Base-by-base conservation (phyloP, 1,140 invertebrate species). In the Pseudomyrmex flavicornis region DNA sequence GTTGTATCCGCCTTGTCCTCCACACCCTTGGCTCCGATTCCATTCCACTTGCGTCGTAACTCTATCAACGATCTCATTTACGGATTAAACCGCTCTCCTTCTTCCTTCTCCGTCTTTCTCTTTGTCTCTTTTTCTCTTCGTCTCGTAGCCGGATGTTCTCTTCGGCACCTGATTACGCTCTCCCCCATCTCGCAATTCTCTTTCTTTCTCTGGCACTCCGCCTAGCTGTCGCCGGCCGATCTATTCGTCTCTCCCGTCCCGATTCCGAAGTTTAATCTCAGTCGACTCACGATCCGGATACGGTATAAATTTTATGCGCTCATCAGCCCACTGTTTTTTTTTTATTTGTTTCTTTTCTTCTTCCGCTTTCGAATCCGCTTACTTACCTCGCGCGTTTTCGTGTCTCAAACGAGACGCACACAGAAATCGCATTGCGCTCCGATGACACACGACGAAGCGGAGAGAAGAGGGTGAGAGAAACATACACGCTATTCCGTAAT, bases 1-100 rank as follows among this genome's bases (percentile, higher is more conserved):
- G 35, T 79, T 59, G 83, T 82, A 74, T 85, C 77, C 83, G 83
- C 83, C 77, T 85, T 85, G 76, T 85, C 69, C 46, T 82, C 83
- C 77, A 85, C 77, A 85, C 83, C 69, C 77, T 82, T 85, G 62
- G 69, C 77, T 85, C 61, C 83, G 69, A 85, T 85, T 82, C 76
- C 76, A 85, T 85, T 85, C 77, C 26, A 48, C 52, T 85, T 82
- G 62, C 83, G 69, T 82, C 77, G 69, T 82, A 84, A 63, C 59
- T 80, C 83, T 79, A 84, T 80, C 75, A 82, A 73, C 80, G 70
- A 75, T 83, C 80, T 83, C 59, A 83, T 83, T 83, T 83, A 62
- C 44, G 62, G 50, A 75, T 74, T 83, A 83, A 63, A 35, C 26
- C 26, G 9, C 35, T 50, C 66, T 20, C 35, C 35, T 35, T 35